Conservation (phyloP, 2,113 vertebrate genomes). For the Strigops habroptila region DNA sequence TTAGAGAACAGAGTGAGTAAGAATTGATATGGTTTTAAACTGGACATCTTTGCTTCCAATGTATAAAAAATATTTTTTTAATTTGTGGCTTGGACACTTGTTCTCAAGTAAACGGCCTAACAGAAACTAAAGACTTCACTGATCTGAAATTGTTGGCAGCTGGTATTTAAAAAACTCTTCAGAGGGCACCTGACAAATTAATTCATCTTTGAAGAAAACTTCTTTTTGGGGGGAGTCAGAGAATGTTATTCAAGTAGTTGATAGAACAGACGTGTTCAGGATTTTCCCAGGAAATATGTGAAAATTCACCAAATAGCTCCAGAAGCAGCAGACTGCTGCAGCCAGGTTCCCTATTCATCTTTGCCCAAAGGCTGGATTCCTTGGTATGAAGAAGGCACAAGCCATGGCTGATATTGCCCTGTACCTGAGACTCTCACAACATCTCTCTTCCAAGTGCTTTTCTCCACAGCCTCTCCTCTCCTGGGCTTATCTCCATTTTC, state of each 20-base stretch:
- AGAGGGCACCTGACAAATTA: neutral
- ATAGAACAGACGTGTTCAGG: neutral
- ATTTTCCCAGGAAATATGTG: neutral
- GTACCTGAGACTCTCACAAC: neutral
- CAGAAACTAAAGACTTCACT: neutral
- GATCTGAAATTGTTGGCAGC: neutral
- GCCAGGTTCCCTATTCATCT: neutral
- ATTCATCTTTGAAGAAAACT: neutral
- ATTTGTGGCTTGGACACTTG: neutral
- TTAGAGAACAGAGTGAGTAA: neutral
- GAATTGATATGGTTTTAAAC: neutral
- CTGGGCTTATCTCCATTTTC: neutral
- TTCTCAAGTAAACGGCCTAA: neutral
- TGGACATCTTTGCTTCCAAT: neutral
- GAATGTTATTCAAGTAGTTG: neutral
- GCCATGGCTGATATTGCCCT: neutral
- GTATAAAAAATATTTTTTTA: neutral
- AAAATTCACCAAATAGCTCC: neutral
- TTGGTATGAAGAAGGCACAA: neutral
- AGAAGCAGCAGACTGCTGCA: neutral
- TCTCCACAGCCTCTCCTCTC: neutral
- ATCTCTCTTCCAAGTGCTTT: neutral
- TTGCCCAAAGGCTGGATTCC: neutral
- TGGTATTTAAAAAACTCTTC: neutral
- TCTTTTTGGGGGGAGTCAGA: neutral